Evolutionary conservation across 2,888 invertebrate genomes (phyloP), one percentile per base, ranked within the genome.

Genomic region (Villa cingulata): DNA sequence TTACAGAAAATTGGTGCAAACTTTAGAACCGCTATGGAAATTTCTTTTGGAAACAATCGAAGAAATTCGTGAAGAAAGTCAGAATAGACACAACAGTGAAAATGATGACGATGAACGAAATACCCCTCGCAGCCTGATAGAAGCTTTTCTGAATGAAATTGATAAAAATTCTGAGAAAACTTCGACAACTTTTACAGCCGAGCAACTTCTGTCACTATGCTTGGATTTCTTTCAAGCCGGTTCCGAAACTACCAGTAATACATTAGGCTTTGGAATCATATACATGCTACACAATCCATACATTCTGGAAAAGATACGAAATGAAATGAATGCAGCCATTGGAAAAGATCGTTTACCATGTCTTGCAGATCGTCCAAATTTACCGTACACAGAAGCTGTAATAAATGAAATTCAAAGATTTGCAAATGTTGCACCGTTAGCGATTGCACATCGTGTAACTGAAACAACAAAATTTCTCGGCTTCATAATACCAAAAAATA

Each of bases 221-320:
- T 55, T 77, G 50, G 80, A 80, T 60, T 63, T 79, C 39, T 75
- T 79, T 55, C 70, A 78, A 56, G 78, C 75, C n/a, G 78, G 78
- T 1, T 67, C 72, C 1, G 70, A 70, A 48, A 77, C 77, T 1
- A 77, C 77, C 1, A 71, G 74, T 45, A 68, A 66, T 39, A 74
- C 75, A 0, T 56, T 79, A 37, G 73, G 74, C 48, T 76, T 76
- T 58, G 67, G 72, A 2, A 68, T 79, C 42, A 58, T 77, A 23
- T 68, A 70, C 51, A 74, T 78, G 73, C 61, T 73, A n/a, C 57
- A 72, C 9, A 64, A 74, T 57, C 76, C 74, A 38, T 70, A 75
- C 1, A 61, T 77, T 4, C 75, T 78, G 56, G 55, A 62, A 12
- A 72, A 72, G 55, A 65, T 75, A 3, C 74, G 74, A 43, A 55